phyloP scores from a whole-genome alignment of 2,113 vertebrate genomes.

The Gambusia holbrooki region DNA sequence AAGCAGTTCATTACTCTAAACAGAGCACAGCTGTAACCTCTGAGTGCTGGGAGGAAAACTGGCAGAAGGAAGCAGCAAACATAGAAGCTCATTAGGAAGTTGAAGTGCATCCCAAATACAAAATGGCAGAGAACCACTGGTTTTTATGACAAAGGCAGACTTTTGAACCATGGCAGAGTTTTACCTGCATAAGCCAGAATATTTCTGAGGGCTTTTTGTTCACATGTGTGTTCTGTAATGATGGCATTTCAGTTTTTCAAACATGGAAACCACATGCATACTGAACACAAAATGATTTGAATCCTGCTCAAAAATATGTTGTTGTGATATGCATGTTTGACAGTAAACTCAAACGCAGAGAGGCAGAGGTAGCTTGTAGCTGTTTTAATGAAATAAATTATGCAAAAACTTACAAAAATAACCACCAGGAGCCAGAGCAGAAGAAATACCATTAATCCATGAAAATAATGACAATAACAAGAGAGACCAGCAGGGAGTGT shows the following conservation, averaged over 20 bases:
- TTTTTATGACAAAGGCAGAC: constrained; percentile 5
- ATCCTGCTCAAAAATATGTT: too few relatives aligned
- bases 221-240: neutral
- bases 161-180: neutral
- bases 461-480: too few relatives aligned
- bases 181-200: constrained; percentile 9
- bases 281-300: neutral
- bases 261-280: neutral
- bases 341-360: too few relatives aligned
- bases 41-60: constrained; percentile 19
- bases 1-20: constrained; percentile 23
- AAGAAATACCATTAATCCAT: too few relatives aligned
- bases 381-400: too few relatives aligned
- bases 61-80: constrained; percentile 31
- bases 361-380: too few relatives aligned
- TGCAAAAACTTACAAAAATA: too few relatives aligned
- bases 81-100: constrained; percentile 11
- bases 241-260: constrained; percentile 10
- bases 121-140: neutral
- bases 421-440: too few relatives aligned
- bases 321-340: too few relatives aligned
- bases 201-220: neutral
- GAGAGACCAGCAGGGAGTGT: too few relatives aligned
- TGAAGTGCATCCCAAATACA: constrained; percentile 9
- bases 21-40: constrained; percentile 48